A percentile compares a stretch with the other conserved stretches of the same genome.
Conservation (phyloP, 2,113 vertebrate genomes). For the Osmerus mordax region DNA sequence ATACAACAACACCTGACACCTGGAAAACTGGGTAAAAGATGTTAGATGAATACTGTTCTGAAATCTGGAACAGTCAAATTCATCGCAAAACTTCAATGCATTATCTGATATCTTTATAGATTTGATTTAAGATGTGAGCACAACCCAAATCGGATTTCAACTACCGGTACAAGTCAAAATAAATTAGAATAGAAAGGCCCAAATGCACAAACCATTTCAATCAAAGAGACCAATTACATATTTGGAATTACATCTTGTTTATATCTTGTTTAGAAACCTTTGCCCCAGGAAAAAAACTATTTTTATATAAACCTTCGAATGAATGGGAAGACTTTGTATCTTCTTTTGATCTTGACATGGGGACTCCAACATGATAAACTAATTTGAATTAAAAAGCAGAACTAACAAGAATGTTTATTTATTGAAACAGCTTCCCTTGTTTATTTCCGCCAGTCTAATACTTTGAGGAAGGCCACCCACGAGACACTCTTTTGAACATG, state of each 20-base stretch:
- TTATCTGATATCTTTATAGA: too few species aligned
- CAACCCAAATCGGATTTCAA: too few species aligned
- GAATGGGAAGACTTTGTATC: background rate
- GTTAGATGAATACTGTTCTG: background rate
- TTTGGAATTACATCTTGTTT: background rate
- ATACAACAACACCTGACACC: conserved; percentile 8
- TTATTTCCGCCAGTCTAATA: conserved; percentile 33
- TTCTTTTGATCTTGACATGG: background rate
- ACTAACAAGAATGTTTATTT: conserved; percentile 31
- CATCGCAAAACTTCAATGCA: too few species aligned
- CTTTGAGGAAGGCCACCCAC: background rate
- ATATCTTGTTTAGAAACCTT: background rate
- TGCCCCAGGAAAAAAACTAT: background rate
- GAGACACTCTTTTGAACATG: conserved; percentile 29
- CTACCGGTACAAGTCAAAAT: too few species aligned
- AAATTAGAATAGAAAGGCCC: too few species aligned
- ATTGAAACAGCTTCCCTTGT: conserved; percentile 20
- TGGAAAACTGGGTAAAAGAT: background rate
- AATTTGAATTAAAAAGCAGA: conserved; percentile 31
- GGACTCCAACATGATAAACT: background rate
- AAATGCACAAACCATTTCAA: background rate
- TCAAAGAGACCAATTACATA: background rate
- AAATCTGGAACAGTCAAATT: too few species aligned
- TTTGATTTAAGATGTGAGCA: too few species aligned
- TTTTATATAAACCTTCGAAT: background rate